Evolutionary conservation across 2,113 vertebrate species (phyloP).

Genomic region (Amphiprion ocellaris): DNA sequence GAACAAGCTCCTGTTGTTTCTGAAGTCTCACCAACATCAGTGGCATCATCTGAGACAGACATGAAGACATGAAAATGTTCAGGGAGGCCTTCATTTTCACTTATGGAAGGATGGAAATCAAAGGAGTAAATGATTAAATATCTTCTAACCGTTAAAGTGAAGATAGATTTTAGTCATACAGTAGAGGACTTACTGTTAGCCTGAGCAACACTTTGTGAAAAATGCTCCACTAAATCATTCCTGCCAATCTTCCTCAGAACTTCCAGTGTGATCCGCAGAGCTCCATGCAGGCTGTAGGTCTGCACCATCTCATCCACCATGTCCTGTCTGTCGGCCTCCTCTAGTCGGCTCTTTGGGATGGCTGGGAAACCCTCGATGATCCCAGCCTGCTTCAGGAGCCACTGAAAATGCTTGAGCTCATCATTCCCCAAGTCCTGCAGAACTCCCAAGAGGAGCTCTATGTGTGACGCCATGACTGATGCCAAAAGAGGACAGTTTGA

Average conservation of each 20-base stretch:
- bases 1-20: too few relatives aligned
- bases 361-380: neutral
- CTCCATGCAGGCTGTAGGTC: neutral
- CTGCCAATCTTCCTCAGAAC: conserved; percentile 13
- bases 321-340: conserved; percentile 21
- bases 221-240: conserved; percentile 9
- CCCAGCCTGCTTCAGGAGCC: conserved; percentile 18
- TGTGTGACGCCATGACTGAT: conserved; percentile 15
- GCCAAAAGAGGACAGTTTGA: neutral
- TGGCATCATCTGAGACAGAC: neutral
- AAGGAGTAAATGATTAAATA: too few relatives aligned
- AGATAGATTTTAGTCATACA: too few relatives aligned
- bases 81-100: too few relatives aligned
- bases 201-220: neutral
- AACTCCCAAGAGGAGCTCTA: conserved; percentile 13
- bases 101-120: too few relatives aligned
- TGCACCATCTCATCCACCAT: conserved; percentile 7
- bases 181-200: too few relatives aligned
- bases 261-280: neutral
- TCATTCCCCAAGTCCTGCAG: conserved; percentile 14
- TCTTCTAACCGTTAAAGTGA: too few relatives aligned
- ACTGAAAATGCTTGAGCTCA: conserved; percentile 22
- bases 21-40: too few relatives aligned
- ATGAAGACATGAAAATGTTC: too few relatives aligned
- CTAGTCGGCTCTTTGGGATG: neutral